A percentile compares a stretch with the other conserved stretches of the same genome.
These are phyloP conservation scores for Semnornis frantzii DNA, from an alignment of 2,113 vertebrate species.

Conservation along the genomic window DNA sequence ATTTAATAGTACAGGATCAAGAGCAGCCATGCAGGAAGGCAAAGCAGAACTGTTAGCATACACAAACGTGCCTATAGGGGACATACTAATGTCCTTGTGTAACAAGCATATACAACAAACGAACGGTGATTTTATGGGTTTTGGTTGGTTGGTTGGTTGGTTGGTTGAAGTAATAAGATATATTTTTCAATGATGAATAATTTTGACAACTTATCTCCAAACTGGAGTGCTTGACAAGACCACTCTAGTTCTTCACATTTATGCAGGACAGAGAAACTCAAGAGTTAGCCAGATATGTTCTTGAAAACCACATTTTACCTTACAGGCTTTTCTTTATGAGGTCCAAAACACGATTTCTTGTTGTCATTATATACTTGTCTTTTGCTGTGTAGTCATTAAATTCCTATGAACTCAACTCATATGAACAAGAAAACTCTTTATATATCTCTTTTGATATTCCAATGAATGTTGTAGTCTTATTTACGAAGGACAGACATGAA, in stretches of 20 bases:
- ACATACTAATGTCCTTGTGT: background rate
- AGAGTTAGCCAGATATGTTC: background rate
- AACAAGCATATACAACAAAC: background rate
- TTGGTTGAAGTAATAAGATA: background rate
- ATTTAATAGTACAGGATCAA: background rate
- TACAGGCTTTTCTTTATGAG: background rate
- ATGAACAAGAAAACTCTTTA: background rate
- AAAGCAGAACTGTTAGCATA: background rate
- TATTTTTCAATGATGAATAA: background rate
- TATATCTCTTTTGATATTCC: background rate
- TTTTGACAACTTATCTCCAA: background rate
- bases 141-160: background rate
- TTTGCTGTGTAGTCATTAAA: background rate
- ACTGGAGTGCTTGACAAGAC: background rate
- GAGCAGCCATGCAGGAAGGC: background rate
- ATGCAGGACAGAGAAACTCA: background rate
- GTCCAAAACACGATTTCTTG: background rate
- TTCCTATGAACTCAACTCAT: background rate
- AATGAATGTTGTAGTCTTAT: background rate
- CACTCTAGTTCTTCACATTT: background rate
- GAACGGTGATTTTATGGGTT: background rate
- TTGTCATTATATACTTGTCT: background rate
- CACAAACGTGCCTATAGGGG: background rate
- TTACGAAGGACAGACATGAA: background rate
- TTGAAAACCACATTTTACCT: background rate